Conservation (phyloP, 2,888 invertebrate genomes). For the Unio pictorum region DNA sequence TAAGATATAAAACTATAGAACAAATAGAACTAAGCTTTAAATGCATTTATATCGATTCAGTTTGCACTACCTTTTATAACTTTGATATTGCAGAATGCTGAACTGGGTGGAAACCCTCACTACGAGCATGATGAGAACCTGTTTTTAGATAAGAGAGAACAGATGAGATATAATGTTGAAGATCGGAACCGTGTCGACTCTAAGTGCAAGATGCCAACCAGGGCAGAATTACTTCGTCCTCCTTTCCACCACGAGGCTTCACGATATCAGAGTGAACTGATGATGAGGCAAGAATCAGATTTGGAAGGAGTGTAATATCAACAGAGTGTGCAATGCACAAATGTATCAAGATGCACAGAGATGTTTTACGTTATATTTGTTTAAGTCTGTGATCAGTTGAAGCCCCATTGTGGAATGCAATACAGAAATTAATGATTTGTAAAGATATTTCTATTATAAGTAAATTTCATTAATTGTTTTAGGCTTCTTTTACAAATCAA, state of each 20-base stretch:
- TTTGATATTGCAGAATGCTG: slow-evolving; percentile 63
- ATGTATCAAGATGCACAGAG: too few species aligned
- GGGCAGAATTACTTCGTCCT: slow-evolving; percentile 62
- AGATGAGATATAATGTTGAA: slow-evolving; percentile 70
- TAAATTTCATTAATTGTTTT: too few species aligned
- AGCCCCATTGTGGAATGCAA: too few species aligned
- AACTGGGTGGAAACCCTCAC: slow-evolving; percentile 64
- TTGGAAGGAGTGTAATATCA: too few species aligned
- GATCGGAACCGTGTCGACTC: slow-evolving; percentile 61
- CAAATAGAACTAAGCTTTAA: too few species aligned
- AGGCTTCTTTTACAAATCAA: too few species aligned
- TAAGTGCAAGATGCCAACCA: slow-evolving; percentile 60
- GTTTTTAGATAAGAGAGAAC: slow-evolving; percentile 69
- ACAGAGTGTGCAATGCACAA: too few species aligned
- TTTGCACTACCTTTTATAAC: neutral
- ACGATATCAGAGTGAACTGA: slow-evolving; percentile 65
- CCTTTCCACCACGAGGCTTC: slow-evolving; percentile 63
- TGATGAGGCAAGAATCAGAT: slow-evolving; percentile 54
- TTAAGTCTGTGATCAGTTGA: too few species aligned
- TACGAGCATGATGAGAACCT: slow-evolving; percentile 70
- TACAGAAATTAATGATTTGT: too few species aligned
- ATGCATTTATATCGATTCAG: neutral
- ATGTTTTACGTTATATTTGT: too few species aligned
- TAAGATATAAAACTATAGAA: too few species aligned
- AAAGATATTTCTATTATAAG: too few species aligned